Evolutionary conservation across 2,797 vertebrate species (phyloP).

Genomic region (Chelon auratus): DNA sequence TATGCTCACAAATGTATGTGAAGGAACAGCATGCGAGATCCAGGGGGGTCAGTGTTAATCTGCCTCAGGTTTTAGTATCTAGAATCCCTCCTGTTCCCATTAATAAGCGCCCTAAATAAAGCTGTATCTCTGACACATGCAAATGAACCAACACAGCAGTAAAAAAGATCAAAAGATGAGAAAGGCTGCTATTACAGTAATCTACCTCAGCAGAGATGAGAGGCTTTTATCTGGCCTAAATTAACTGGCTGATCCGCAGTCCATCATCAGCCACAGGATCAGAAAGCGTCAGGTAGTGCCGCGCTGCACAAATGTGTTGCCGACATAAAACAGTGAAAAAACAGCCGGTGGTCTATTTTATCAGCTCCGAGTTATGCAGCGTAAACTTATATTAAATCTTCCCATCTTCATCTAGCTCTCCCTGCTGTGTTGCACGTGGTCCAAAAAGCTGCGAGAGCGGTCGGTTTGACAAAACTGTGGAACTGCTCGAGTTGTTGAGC

Average conservation of each 20-base stretch:
- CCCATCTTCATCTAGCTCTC: conserved; percentile 50
- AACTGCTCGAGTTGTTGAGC: conserved; percentile 51
- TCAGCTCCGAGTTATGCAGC: conserved; percentile 50
- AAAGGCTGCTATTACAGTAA: conserved; percentile 82
- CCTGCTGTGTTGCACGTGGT: conserved; percentile 26
- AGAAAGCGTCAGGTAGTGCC: conserved; percentile 73
- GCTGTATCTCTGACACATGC: conserved; percentile 84
- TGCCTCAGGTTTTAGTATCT: conserved; percentile 77
- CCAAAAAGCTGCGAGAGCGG: conserved; percentile 5
- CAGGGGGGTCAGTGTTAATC: conserved; percentile 81
- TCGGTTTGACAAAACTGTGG: conserved; percentile 31
- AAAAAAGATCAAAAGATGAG: conserved; percentile 85
- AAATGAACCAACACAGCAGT: conserved; percentile 83
- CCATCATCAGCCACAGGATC: conserved; percentile 76
- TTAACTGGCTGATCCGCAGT: conserved; percentile 80
- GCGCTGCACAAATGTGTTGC: conserved; percentile 65
- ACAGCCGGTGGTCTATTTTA: conserved; percentile 70
- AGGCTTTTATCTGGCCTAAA: conserved; percentile 82
- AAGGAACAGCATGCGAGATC: conserved; percentile 65
- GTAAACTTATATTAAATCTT: conserved; percentile 68
- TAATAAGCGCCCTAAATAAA: conserved; percentile 82
- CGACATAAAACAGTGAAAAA: conserved; percentile 70
- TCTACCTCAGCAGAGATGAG: conserved; percentile 80
- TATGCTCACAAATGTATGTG: conserved; percentile 54
- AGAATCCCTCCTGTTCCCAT: conserved; percentile 80